A percentile compares a stretch with the other conserved stretches of the same genome.
Evolutionary conservation across 2,797 vertebrate species (phyloP).

Genomic region (Leptoclinus maculatus): DNA sequence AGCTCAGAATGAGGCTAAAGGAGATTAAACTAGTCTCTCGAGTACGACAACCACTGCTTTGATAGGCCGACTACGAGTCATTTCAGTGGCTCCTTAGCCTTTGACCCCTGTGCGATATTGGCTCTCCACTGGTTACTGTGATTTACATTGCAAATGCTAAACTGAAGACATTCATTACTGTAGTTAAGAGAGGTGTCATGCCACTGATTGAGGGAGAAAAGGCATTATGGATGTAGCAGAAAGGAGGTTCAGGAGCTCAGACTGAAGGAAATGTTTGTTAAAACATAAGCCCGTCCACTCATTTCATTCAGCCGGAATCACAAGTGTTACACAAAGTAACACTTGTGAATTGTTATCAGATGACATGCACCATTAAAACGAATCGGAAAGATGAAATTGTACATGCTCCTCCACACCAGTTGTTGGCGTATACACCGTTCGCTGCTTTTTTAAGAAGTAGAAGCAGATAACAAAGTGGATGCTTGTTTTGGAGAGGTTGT

Average conservation of each 20-base stretch:
- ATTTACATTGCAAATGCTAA: conserved; percentile 58
- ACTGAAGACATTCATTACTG: conserved; percentile 43
- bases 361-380: too few species aligned
- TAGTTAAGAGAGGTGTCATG: conserved; percentile 32
- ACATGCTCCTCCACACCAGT: too few species aligned
- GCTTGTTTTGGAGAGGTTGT: too few species aligned
- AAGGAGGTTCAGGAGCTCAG: background rate
- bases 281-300: background rate
- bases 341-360: background rate
- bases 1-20: conserved; percentile 36
- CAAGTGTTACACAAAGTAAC: too few species aligned
- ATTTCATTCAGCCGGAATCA: too few species aligned
- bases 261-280: background rate
- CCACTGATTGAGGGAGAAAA: background rate
- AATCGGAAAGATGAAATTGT: too few species aligned
- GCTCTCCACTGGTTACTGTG: conserved; percentile 29
- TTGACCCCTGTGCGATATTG: conserved; percentile 56
- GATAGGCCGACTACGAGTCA: conserved; percentile 48
- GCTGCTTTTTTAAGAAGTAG: too few species aligned
- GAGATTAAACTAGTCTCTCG: conserved; percentile 55
- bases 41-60: conserved; percentile 34
- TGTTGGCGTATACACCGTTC: too few species aligned
- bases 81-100: conserved; percentile 59
- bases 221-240: background rate
- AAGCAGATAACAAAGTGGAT: too few species aligned